Base-by-base conservation (phyloP, 2,888 invertebrate genomes). In the Teinopalpus imperialis region DNA sequence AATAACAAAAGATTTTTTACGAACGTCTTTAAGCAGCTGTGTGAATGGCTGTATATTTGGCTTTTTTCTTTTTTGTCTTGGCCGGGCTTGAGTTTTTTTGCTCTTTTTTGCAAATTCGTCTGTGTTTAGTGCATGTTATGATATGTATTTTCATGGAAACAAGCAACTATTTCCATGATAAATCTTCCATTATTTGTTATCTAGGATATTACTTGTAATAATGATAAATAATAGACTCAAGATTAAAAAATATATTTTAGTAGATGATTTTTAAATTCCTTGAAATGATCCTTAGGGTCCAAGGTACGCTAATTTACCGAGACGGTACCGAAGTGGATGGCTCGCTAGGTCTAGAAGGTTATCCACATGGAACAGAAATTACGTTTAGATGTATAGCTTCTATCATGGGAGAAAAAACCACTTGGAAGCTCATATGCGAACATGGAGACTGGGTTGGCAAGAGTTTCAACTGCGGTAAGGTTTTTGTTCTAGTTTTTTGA, bases 371-470 rank as follows among this genome's bases (percentile, higher is more conserved):
- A 0, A 94, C 95, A 0, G 94, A 95, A 78, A 94, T 96, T 37
- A 94, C 93, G 3, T 96, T 95, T 74, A 92, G 94, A 60, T 96
- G 96, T 69, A 94, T 95, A 54, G 93, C 94, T 1, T 94, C 93
- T 52, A 93, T 94, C 29, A 94, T 94, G 86, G 94, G 94, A 0
- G 95, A 95, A 77, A 93, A 93, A 64, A 94, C 93, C 14, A 94
- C 95, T 0, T 96, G 96, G 96, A 94, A 94, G 57, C 93, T 96
- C 13, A 92, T 94, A 43, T 96, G 96, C 61, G 95, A 95, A 66
- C 94, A 95, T 59, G 96, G 96, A 0, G 92, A 91, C 56, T 96
- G 96, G 96, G 92, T 95, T 49, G 96, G 95, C 12, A 91, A 94
- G 61, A 93, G 95, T 37, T 91, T 94, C 48, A 93, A 92, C 59